phyloP scores from a whole-genome alignment of 1,140 invertebrate species.

The Listronotus oregonensis region DNA sequence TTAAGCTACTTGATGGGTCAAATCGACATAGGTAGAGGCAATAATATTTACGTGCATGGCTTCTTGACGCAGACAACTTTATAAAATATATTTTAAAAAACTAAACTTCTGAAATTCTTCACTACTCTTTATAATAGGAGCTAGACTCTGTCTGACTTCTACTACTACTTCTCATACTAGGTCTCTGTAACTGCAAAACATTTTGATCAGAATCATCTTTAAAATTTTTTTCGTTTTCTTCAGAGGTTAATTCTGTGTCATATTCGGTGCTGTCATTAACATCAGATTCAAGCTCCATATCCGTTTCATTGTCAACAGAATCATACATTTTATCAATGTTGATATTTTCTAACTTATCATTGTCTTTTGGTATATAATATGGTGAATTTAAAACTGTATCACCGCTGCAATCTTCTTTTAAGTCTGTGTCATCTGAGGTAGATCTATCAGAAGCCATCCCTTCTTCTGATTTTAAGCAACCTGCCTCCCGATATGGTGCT shows the following conservation, averaged over 20 bases:
- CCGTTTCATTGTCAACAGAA: not conserved
- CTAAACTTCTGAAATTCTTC: too few relatives aligned
- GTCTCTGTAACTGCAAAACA: not conserved
- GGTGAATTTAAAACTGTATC: conserved; percentile 35
- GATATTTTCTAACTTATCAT: not conserved
- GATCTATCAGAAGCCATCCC: conserved; percentile 19
- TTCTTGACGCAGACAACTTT: too few relatives aligned
- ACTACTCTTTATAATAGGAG: conserved; percentile 7
- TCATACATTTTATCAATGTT: too few relatives aligned
- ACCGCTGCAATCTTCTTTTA: conserved; percentile 31
- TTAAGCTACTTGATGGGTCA: too few relatives aligned
- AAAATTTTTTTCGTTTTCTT: not conserved
- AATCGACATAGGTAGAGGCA: too few relatives aligned
- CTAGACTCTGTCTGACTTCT: conserved; percentile 22
- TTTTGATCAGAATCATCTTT: not conserved
- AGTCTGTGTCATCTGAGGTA: conserved; percentile 35
- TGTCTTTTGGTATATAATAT: not conserved
- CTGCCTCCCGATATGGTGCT: not conserved
- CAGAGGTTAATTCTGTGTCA: not conserved
- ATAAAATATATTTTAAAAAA: too few relatives aligned
- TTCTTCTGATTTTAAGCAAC: not conserved
- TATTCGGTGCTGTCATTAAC: conserved; percentile 7
- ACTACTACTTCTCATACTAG: conserved; percentile 9
- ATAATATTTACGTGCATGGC: too few relatives aligned
- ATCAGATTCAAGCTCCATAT: not conserved